Conservation (phyloP, 2,113 vertebrate genomes). For the western clawed frog (Xenopus tropicalis) region UCB_Xtro_10.0 CM004443.2:148807501-148808000, state of each 20-base stretch:
- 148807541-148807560: too few species aligned
- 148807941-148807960: neutral
- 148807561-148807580: too few species aligned
- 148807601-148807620: too few species aligned
- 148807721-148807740: conserved; percentile 14
- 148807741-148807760: conserved; percentile 1
- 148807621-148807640: too few species aligned
- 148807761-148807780: conserved; percentile 15
- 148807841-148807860: neutral
- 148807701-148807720: conserved; percentile 1
- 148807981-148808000: too few species aligned
- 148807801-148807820: neutral
- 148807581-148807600: too few species aligned
- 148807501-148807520: too few species aligned
- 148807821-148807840: too few species aligned
- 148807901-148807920: neutral
- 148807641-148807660: too few species aligned
- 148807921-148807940: neutral
- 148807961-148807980: conserved; percentile 4
- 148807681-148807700: conserved; percentile 5
- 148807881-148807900: too few species aligned
- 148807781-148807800: conserved; percentile 14
- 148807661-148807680: too few species aligned
- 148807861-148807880: neutral
- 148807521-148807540: too few species aligned